Evolutionary conservation across 2,113 vertebrate species (phyloP).

Genomic region (Peucedramus taeniatus): DNA sequence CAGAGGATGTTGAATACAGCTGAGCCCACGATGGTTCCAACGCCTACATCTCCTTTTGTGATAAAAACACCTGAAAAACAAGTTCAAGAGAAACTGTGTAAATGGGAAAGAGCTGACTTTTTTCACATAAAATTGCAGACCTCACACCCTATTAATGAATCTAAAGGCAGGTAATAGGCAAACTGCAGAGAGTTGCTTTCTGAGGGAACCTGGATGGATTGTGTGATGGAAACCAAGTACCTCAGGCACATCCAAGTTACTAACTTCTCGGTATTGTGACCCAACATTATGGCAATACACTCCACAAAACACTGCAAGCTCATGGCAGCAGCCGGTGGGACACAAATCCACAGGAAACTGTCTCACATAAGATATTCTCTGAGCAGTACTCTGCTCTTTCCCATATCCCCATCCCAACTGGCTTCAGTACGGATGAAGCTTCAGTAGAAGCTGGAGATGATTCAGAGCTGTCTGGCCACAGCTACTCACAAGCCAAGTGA

Average conservation of each 20-base stretch:
- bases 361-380: background rate
- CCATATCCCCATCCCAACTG: background rate
- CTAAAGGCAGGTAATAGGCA: background rate
- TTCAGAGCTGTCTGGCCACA: background rate
- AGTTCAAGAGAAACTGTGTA: background rate
- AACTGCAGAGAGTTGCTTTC: background rate
- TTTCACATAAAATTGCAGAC: background rate
- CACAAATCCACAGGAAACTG: background rate
- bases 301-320: background rate
- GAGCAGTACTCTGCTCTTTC: background rate
- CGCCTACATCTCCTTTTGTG: slow-evolving; percentile 95
- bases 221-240: background rate
- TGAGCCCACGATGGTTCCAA: slow-evolving; percentile 96
- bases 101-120: background rate
- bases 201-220: background rate
- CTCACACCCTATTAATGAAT: background rate
- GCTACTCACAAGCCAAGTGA: background rate
- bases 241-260: background rate
- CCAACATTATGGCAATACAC: background rate
- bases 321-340: background rate
- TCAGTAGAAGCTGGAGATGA: background rate
- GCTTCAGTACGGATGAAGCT: background rate
- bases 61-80: slow-evolving; percentile 92
- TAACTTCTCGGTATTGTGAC: background rate
- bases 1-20: slow-evolving; percentile 98